These are phyloP conservation scores for Microtus richardsoni DNA, from an alignment of 2,113 vertebrate genomes.

Conservation along the genomic window DNA sequence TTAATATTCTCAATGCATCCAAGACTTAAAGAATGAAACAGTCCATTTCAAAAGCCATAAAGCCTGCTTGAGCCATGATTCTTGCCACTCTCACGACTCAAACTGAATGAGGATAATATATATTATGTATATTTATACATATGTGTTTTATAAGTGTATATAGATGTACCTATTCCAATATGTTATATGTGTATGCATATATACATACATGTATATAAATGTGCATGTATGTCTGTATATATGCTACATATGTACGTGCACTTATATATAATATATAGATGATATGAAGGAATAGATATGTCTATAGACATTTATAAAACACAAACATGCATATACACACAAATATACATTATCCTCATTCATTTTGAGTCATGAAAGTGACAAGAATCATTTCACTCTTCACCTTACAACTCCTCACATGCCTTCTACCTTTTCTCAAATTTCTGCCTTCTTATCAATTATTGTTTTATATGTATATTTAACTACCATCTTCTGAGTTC, in stretches of 20 bases:
- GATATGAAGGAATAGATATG: background rate
- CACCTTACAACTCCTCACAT: background rate
- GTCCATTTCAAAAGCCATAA: background rate
- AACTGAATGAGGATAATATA: background rate
- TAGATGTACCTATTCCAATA: background rate
- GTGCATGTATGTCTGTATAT: background rate
- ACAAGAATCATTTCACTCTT: no score
- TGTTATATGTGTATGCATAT: background rate
- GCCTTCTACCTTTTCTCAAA: background rate
- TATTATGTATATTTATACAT: background rate
- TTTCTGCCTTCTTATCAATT: background rate
- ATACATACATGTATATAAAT: background rate
- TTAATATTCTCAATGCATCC: background rate
- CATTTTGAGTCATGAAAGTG: background rate
- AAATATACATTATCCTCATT: background rate
- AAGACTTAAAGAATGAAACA: background rate
- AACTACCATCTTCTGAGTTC: background rate
- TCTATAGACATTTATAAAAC: background rate
- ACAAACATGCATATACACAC: background rate
- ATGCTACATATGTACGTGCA: background rate
- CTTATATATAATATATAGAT: no score
- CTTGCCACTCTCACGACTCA: background rate
- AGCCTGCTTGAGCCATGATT: background rate
- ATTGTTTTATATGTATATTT: background rate
- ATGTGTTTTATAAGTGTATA: background rate